Evolutionary conservation across 2,113 vertebrate genomes (phyloP).

Genomic region (Phyllostomus hastatus): DNA sequence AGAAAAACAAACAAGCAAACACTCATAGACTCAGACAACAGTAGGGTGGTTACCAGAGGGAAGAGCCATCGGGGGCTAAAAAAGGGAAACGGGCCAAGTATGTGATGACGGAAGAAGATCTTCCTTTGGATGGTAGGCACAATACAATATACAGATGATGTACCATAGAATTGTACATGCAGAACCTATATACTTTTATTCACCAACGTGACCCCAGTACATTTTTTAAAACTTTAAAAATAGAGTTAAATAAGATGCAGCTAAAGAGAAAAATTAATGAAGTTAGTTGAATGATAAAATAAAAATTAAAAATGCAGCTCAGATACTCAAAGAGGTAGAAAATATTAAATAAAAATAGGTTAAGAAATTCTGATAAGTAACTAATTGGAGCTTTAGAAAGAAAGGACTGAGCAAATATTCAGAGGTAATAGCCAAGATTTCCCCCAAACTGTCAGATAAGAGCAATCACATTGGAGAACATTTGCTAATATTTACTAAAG

Average conservation of each 20-base stretch:
- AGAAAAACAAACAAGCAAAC: background rate
- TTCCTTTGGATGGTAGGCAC: background rate
- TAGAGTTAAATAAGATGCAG: constrained; percentile 4
- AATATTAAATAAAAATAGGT: background rate
- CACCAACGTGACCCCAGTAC: background rate
- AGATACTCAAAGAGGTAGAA: background rate
- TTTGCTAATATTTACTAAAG: background rate
- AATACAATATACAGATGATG: background rate
- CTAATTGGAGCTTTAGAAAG: background rate
- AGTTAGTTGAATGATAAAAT: background rate
- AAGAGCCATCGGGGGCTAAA: background rate
- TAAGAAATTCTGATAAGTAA: background rate
- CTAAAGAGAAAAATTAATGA: background rate
- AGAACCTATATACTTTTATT: background rate
- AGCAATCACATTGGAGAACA: background rate
- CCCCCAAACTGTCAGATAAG: background rate
- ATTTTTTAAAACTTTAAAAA: background rate
- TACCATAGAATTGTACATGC: background rate
- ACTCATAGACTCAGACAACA: background rate
- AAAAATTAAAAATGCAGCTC: background rate
- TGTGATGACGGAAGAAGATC: background rate
- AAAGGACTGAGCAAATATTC: background rate
- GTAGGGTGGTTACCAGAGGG: background rate
- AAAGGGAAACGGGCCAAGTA: background rate
- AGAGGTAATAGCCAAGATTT: background rate